phyloP scores from a whole-genome alignment of 2,113 vertebrate genomes.

The Seriola dumerili region DNA sequence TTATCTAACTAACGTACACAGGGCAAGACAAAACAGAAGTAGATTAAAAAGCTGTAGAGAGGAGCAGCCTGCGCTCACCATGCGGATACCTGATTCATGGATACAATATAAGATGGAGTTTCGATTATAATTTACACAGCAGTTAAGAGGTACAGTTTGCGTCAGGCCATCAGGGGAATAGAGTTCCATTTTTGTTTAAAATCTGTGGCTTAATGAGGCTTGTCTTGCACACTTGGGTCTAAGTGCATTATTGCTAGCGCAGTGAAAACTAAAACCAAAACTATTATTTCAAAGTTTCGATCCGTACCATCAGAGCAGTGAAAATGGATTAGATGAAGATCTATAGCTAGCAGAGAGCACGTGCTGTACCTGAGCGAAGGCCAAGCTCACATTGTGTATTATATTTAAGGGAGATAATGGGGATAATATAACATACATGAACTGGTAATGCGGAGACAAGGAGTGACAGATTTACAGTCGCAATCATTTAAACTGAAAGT shows the following conservation, averaged over 20 bases:
- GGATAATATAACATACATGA: conserved; percentile 64
- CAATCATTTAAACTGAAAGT: conserved; percentile 68
- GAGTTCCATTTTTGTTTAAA: conserved; percentile 23
- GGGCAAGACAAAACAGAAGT: neutral
- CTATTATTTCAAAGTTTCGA: conserved; percentile 40
- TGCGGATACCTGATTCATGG: neutral
- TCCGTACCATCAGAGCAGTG: neutral
- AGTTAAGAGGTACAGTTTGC: neutral
- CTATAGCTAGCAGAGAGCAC: neutral
- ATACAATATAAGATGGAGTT: neutral
- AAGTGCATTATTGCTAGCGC: conserved; percentile 7
- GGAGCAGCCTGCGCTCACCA: conserved; percentile 1
- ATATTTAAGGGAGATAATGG: conserved; percentile 49
- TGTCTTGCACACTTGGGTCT: neutral
- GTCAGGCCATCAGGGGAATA: conserved; percentile 7
- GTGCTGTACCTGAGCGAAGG: conserved; percentile 23
- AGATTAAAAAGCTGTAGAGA: conserved; percentile 19
- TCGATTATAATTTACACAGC: neutral
- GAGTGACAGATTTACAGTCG: conserved; percentile 56
- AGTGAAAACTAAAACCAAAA: conserved; percentile 22
- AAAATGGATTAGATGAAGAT: conserved; percentile 21
- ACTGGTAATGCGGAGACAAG: conserved; percentile 64
- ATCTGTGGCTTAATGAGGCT: conserved; percentile 42
- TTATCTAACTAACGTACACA: neutral
- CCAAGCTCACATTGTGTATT: conserved; percentile 24